Evolutionary conservation across 2,888 invertebrate genomes (phyloP), one percentile per base, ranked within the genome.

Genomic region (Hypercompe scribonia): DNA sequence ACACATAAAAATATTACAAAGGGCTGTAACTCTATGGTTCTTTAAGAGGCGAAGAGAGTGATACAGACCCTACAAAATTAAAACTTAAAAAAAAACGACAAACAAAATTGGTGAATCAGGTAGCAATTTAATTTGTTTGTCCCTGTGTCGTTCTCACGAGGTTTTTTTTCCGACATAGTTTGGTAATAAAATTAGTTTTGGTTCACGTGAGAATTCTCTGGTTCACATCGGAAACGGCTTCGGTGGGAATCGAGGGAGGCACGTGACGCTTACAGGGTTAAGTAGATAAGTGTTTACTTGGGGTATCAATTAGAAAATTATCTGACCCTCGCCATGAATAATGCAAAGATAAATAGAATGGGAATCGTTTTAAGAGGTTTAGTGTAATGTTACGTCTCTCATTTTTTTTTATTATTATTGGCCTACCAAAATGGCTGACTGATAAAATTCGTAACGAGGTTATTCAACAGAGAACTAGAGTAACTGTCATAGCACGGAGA

Each of bases 191-290:
- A 74, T 74, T 42, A 36, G 61, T 76, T 46, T 74, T 67, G 42
- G 79, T 84, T 83, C 83, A 77, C 85, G 77, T 72, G 83, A 76
- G 77, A 78, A 68, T 70, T 74, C 13, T 74, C 73, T 10, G 36
- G 76, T 84, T 83, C 83, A 68, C 83, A 79, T 21, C 36, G 77
- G 79, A 79, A 78, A 76, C 5, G 42, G 72, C 68, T 63, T 79
- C 67, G 63, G 73, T 83, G 83, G 76, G 83, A 83, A 84, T 66
- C 66, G 42, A 63, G 71, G 54, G 46, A 70, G 75, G 77, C 79
- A 77, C 76, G 83, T 83, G 83, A 74, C 79, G 68, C 65, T 71
- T 65, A 66, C 31, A 58, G 77, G 83, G 83, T 83, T 65, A 70
- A 72, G 63, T 68, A 61, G 72, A 75, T 72, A 72, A 75, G 66